Evolutionary conservation across 2,113 vertebrate species (phyloP).

Genomic region (Dissostichus mawsoni): DNA sequence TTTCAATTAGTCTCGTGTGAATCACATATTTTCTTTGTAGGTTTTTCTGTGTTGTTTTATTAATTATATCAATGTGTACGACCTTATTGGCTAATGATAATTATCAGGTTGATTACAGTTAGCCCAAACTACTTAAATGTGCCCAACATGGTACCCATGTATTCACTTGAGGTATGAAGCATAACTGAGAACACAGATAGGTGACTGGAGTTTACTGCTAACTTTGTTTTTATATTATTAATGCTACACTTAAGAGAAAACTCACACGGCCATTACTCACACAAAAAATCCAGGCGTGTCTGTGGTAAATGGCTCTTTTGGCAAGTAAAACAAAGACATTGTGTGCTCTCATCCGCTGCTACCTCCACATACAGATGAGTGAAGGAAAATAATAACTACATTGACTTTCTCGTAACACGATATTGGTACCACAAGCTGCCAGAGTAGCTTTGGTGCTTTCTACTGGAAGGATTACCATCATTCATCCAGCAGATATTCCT

Average conservation of each 20-base stretch:
- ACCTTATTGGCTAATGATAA: too few species aligned
- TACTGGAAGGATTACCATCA: slow-evolving; percentile 22
- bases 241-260: background rate
- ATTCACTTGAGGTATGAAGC: background rate
- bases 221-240: slow-evolving; percentile 1
- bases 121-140: background rate
- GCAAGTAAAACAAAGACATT: background rate
- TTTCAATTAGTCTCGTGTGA: background rate
- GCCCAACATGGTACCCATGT: background rate
- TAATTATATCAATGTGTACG: background rate
- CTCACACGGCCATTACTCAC: background rate
- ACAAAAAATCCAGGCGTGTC: background rate
- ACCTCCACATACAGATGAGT: background rate
- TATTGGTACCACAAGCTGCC: background rate
- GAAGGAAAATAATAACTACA: slow-evolving; percentile 1
- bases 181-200: background rate
- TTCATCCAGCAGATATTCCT: slow-evolving; percentile 32
- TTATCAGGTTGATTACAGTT: background rate
- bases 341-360: background rate
- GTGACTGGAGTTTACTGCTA: background rate
- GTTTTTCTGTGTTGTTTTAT: background rate
- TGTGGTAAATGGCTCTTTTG: background rate
- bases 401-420: background rate
- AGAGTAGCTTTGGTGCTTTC: slow-evolving; percentile 1
- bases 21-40: background rate